phyloP scores from a whole-genome alignment of 1,140 invertebrate species.

The Drosophila miranda region DNA sequence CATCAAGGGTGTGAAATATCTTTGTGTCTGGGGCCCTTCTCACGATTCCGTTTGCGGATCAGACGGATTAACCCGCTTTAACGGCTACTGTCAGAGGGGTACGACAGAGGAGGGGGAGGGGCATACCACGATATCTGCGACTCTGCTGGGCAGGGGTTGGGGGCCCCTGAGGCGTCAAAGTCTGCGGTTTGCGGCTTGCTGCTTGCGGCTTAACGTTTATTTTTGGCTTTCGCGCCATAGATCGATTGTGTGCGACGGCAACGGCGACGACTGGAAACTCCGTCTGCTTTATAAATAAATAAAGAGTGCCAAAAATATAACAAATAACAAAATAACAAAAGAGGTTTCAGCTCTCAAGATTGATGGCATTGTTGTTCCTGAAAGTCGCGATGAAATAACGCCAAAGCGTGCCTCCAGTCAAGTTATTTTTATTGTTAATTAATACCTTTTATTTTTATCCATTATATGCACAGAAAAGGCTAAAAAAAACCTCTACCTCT shows the following conservation, averaged over 20 bases:
- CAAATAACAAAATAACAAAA: slow-evolving; percentile 56
- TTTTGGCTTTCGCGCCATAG: slow-evolving; percentile 65
- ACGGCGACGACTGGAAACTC: slow-evolving; percentile 22
- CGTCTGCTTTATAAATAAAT: slow-evolving; percentile 69
- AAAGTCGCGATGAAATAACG: slow-evolving; percentile 66
- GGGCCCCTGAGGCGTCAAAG: slow-evolving; percentile 43
- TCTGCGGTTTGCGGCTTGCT: slow-evolving; percentile 41
- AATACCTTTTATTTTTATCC: slow-evolving; percentile 67
- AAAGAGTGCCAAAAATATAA: slow-evolving; percentile 72
- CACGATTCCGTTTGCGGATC: slow-evolving; percentile 22
- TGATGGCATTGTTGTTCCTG: slow-evolving; percentile 51
- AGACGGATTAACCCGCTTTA: slow-evolving; percentile 17
- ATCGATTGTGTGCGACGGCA: slow-evolving; percentile 46
- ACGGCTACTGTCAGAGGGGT: slow-evolving; percentile 16
- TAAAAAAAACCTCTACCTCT: slow-evolving; percentile 30
- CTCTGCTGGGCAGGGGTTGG: too few relatives aligned
- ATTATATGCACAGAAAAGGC: slow-evolving; percentile 50
- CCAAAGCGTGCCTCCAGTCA: slow-evolving; percentile 76
- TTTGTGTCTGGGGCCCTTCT: slow-evolving; percentile 33
- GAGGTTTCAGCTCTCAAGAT: slow-evolving; percentile 54
- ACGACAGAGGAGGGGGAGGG: slow-evolving; percentile 8
- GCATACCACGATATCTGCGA: slow-evolving; percentile 50
- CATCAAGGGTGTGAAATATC: slow-evolving; percentile 44
- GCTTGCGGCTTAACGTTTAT: slow-evolving; percentile 56
- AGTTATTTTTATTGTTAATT: slow-evolving; percentile 77